phyloP scores from a whole-genome alignment of 2,797 vertebrate species.

The Neoniphon sammara region DNA sequence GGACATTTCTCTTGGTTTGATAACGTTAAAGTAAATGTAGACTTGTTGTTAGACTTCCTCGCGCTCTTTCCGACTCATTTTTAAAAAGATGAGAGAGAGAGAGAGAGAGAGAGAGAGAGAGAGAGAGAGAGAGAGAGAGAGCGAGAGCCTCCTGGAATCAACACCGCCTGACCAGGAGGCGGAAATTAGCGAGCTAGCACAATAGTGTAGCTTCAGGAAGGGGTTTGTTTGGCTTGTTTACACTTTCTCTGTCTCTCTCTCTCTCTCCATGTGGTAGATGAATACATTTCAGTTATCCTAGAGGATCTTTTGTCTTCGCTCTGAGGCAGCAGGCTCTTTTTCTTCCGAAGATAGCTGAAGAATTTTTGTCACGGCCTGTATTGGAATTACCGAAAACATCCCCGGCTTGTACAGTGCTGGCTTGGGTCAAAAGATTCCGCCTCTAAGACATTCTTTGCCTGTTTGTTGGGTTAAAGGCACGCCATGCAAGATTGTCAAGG shows the following conservation, averaged over 20 bases:
- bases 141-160: conserved; percentile 42
- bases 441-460: not conserved
- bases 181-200: conserved; percentile 44
- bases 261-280: conserved; percentile 11
- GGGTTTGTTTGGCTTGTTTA: conserved; percentile 33
- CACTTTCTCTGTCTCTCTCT: not conserved
- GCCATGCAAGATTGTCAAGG: too few species aligned
- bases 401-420: too few species aligned
- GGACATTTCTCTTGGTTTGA: too few species aligned
- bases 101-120: too few species aligned
- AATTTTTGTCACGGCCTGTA: not conserved
- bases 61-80: conserved; percentile 26
- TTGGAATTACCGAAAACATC: too few species aligned
- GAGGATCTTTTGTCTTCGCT: conserved; percentile 7
- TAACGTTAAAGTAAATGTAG: too few species aligned
- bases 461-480: conserved; percentile 11
- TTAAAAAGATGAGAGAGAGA: too few species aligned
- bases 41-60: not conserved
- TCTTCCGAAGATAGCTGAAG: not conserved
- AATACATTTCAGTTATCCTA: conserved; percentile 15
- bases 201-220: conserved; percentile 45
- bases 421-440: not conserved
- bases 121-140: conserved; percentile 17
- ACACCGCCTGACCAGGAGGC: conserved; percentile 28
- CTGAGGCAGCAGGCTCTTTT: not conserved